Evolutionary conservation across 2,113 vertebrate species (phyloP).

Genomic region (Cebus imitator): DNA sequence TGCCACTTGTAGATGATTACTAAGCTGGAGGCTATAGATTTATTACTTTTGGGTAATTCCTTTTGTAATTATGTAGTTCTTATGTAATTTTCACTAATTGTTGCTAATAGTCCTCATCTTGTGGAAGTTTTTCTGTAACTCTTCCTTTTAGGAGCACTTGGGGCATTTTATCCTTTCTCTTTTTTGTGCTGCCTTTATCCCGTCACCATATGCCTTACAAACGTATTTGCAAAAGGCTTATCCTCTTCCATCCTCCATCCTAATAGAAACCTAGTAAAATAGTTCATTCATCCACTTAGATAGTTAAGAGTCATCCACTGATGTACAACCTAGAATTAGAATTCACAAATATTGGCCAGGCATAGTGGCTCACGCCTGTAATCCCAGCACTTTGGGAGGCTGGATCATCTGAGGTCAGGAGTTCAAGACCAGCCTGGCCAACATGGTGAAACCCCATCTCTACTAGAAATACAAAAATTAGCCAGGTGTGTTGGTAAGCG

Average conservation of each 20-base stretch:
- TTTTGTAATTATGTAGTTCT: slow-evolving; percentile 49
- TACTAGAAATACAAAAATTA: no score
- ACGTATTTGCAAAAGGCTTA: neutral
- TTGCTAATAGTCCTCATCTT: neutral
- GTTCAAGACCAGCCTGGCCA: no score
- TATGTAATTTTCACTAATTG: slow-evolving; percentile 33
- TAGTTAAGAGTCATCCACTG: neutral
- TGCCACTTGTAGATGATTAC: slow-evolving; percentile 2
- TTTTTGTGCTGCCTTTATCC: neutral
- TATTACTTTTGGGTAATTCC: neutral
- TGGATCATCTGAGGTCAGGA: no score
- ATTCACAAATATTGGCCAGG: neutral
- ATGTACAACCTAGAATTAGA: neutral
- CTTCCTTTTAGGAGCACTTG: neutral
- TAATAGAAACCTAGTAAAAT: neutral
- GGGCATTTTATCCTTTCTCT: slow-evolving; percentile 13
- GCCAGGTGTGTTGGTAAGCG: no score
- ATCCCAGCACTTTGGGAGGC: no score
- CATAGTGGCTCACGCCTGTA: no score
- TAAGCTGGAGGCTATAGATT: slow-evolving; percentile 20
- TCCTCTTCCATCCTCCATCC: neutral
- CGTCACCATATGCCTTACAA: neutral
- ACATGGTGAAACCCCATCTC: no score
- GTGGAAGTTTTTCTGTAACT: neutral
- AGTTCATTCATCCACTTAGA: neutral